Conservation (phyloP, 2,113 vertebrate species). For the Empidonax traillii region DNA sequence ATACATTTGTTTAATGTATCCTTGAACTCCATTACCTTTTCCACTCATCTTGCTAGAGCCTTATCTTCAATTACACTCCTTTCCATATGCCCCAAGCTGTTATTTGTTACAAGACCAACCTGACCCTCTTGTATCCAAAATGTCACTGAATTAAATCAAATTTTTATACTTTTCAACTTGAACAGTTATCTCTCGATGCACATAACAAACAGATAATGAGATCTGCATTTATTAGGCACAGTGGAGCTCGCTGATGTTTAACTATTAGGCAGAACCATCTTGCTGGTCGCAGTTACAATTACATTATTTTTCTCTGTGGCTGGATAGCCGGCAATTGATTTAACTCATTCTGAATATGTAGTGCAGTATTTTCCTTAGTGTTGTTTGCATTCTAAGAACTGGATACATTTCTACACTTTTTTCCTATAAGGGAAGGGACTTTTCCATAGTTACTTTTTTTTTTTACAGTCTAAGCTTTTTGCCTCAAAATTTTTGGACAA, state of each 20-base stretch:
- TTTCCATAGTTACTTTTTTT: neutral
- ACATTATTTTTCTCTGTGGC: neutral
- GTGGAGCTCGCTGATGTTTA: neutral
- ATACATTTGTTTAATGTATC: slow-evolving; percentile 45
- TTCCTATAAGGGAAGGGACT: neutral
- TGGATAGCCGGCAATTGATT: neutral
- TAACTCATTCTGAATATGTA: neutral
- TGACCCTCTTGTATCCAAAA: slow-evolving; percentile 49
- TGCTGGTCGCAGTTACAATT: neutral
- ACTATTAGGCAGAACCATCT: slow-evolving; percentile 45
- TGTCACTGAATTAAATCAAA: slow-evolving; percentile 56
- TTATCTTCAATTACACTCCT: slow-evolving; percentile 61
- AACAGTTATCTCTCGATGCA: slow-evolving; percentile 56
- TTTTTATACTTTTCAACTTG: slow-evolving; percentile 56
- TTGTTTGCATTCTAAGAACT: neutral
- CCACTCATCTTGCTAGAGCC: slow-evolving; percentile 32
- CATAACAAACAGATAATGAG: slow-evolving; percentile 67
- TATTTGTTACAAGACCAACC: slow-evolving; percentile 10
- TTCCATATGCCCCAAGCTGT: slow-evolving; percentile 26
- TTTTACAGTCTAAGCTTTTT: neutral
- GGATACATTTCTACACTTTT: neutral
- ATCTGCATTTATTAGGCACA: slow-evolving; percentile 65
- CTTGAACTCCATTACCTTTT: slow-evolving; percentile 48
- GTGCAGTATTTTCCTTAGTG: neutral
- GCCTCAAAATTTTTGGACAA: neutral